Conservation (phyloP, 2,888 invertebrate genomes). For the Cremastobaeus sp. region DNA sequence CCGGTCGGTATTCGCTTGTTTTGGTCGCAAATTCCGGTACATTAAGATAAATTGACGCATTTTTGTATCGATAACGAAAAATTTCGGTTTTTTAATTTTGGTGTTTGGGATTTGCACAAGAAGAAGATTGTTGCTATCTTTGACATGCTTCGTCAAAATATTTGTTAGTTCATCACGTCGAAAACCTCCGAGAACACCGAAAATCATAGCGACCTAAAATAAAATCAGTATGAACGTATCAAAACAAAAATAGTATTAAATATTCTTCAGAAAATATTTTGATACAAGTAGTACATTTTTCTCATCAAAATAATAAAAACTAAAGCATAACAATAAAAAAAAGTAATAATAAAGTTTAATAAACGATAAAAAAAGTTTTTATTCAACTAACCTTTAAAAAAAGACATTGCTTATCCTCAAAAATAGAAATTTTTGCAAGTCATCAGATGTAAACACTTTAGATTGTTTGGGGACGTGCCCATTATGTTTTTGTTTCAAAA, state of each 20-base stretch:
- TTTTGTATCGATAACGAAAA: conserved; percentile 21
- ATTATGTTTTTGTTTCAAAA: conserved; percentile 12
- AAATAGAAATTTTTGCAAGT: conserved; percentile 1
- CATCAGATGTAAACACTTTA: conserved; percentile 7
- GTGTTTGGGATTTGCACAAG: conserved; percentile 30
- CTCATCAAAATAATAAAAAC: no score
- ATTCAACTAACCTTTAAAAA: conserved; percentile 8
- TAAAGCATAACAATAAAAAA: no score
- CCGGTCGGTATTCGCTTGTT: conserved; percentile 7
- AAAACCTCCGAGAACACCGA: conserved; percentile 26
- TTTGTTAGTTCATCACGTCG: conserved; percentile 44
- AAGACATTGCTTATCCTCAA: neutral
- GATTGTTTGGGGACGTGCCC: conserved; percentile 14
- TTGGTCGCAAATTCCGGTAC: conserved; percentile 8
- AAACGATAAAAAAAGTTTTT: no score
- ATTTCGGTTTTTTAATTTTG: conserved; percentile 28
- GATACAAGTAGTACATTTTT: no score
- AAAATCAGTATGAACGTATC: no score
- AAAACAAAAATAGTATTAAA: no score
- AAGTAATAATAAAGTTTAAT: no score
- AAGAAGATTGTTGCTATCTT: conserved; percentile 21
- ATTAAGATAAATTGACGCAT: neutral
- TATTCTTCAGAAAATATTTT: no score
- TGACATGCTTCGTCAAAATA: conserved; percentile 21
- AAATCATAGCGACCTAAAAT: conserved; percentile 10